Base-by-base conservation (phyloP, 92 coral and sea anemone genomes). In the Porites lobata region DNA sequence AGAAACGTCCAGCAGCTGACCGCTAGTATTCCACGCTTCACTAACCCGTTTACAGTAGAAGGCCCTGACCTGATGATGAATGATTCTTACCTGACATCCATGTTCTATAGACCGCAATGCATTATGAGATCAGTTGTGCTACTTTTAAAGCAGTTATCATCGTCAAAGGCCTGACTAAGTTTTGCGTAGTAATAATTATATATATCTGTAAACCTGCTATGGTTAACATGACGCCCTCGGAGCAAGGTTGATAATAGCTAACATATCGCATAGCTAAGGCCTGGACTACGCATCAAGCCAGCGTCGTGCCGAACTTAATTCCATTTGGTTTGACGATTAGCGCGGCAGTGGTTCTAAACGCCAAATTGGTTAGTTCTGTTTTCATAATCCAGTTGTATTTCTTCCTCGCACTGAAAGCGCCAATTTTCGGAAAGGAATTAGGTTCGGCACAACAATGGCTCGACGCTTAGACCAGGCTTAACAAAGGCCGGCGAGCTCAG, bases 151-250 rank as follows among this genome's bases (percentile, higher is more conserved):
- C 82, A 65, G 89, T 22, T 22, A 22, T 22, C 24, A 22, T 22
- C 24, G 24, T 1, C 24, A 22, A 22, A 22, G 24, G 24, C 1
- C 24, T 22, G 24, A 22, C 24, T 47, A 76, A 68, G 83, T 67
- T 76, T 52, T 77, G 83, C 68, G 83, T 65, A 50, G 84, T 65
- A 85, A 77, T 86, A 77, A 77, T 77, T 86, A 86, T 57, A 86
- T 86, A 86, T 77, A 86, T 84, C 90, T 86, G 90, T 86, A 86
- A 85, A 75, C 88, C 88, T 75, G 57, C 81, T 85, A 85, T 86
- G 90, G 88, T 6, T 72, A 73, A 74, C 81, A 68, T 86, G 71
- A 86, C 65, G 70, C 89, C 83, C 89, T 66, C 89, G 77, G 84
- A 68, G 89, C 89, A 86, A 86, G 84, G 52, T 65, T 77, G 77